Evolutionary conservation across 2,113 vertebrate genomes (phyloP), one percentile per base, ranked within the genome.

Genomic region (Bagarius yarrelli): DNA sequence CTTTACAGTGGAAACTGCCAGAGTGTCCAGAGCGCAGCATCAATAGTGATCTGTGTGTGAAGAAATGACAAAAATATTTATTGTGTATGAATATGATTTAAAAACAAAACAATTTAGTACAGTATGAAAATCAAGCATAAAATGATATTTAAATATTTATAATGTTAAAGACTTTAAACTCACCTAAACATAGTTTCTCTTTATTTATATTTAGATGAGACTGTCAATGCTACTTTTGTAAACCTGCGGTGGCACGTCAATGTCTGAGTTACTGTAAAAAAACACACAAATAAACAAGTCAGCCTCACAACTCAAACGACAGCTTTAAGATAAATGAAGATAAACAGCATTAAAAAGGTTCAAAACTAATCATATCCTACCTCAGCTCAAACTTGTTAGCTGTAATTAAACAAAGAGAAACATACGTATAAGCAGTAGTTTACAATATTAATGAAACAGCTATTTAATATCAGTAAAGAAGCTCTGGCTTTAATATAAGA

Each of bases 211-310:
- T 78, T 92, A 93, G 23, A 94, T 79, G 69, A 93, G 90, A 82
- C 91, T 92, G 83, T 92, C 91, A 3, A 61, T 78, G 81, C 91
- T 92, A 87, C 81, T 93, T 84, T 83, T 93, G 89, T 93, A 93
- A 64, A 79, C 30, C 59, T 91, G 88, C n/a, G 82, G 86, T 0
- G 89, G 88, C 11, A 36, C 44, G 0, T 91, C 89, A 0, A 87
- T 86, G 36, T 93, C 88, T 0, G 89, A 89, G 81, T 77, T 88
- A 80, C 91, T 93, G 83, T 25, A 74, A 81, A 87, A 19, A 52
- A 73, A 81, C 32, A 82, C 4, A 79, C 4, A 50, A 72, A 61
- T 9, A 47, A 5, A 73, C 85, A 55, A 14, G 56, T 16, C n/a
- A 27, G 14, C 30, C 23, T 67, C 67, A 23, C 19, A 63, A 11